Percentiles rank a stretch among this genome's conserved stretches.
Conservation (phyloP, 2,888 invertebrate species). For the Eucera pruinosa region DNA sequence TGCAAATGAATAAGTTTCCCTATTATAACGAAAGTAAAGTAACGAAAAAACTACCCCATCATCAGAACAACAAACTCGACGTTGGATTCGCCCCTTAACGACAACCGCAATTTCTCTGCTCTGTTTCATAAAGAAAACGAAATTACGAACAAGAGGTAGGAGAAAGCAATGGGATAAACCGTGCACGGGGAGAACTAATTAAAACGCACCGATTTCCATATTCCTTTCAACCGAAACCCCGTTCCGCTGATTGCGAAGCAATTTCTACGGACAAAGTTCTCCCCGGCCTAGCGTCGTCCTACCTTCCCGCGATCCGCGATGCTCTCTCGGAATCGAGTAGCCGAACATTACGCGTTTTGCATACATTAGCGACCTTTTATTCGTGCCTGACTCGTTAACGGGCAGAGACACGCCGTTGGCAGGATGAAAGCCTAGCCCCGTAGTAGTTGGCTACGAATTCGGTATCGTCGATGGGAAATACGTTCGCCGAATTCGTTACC, state of each 20-base stretch:
- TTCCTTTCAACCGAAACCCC: conserved; percentile 33
- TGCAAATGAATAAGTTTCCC: too few relatives aligned
- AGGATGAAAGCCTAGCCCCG: conserved; percentile 15
- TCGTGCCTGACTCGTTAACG: conserved; percentile 27
- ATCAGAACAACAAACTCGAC: too few relatives aligned
- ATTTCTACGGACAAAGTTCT: conserved; percentile 28
- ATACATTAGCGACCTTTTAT: conserved; percentile 53
- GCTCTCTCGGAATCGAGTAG: conserved; percentile 7
- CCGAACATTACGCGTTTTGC: conserved; percentile 48
- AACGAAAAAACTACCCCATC: too few relatives aligned
- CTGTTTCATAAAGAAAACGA: background rate
- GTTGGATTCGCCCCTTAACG: too few relatives aligned
- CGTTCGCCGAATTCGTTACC: conserved; percentile 64
- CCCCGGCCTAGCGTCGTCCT: too few relatives aligned
- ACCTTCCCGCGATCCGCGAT: too few relatives aligned
- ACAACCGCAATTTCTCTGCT: too few relatives aligned
- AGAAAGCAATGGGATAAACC: conserved; percentile 3
- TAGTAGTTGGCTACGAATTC: conserved; percentile 46
- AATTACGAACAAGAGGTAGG: background rate
- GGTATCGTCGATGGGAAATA: conserved; percentile 53
- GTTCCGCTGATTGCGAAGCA: conserved; percentile 35
- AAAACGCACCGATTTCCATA: conserved; percentile 40
- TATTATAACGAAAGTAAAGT: too few relatives aligned
- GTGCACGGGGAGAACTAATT: conserved; percentile 21
- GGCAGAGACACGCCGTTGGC: conserved; percentile 38